A percentile compares a stretch with the other conserved stretches of the same genome.
phyloP scores from a whole-genome alignment of 2,113 vertebrate species.

The Pedetes capensis region DNA sequence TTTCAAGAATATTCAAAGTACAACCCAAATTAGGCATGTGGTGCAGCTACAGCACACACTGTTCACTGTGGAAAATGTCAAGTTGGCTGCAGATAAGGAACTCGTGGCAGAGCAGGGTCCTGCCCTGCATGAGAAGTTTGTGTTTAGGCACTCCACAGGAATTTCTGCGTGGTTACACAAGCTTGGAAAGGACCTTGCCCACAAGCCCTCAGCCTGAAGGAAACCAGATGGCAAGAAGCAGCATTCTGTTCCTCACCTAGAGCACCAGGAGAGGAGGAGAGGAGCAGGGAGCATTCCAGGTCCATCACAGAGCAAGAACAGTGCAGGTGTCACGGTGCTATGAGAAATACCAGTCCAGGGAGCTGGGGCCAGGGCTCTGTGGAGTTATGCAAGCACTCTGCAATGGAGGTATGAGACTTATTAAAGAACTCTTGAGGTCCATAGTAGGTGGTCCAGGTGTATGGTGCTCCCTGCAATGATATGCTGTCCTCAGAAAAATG shows the following conservation, averaged over 20 bases:
- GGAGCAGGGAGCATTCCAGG: neutral
- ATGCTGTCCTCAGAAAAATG: neutral
- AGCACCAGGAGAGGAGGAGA: neutral
- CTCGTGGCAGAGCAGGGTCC: neutral
- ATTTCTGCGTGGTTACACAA: neutral
- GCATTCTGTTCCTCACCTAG: neutral
- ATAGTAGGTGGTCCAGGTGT: neutral
- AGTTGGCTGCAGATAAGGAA: slow-evolving; percentile 14
- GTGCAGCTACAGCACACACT: neutral
- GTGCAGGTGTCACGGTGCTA: neutral
- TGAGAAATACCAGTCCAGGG: neutral
- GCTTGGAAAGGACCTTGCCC: neutral
- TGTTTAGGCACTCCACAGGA: neutral
- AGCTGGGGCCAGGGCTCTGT: neutral
- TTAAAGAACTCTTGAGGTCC: neutral
- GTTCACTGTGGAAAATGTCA: slow-evolving; percentile 37
- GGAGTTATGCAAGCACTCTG: rapidly evolving
- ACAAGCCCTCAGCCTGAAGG: neutral
- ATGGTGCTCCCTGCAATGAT: neutral
- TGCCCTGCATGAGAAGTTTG: neutral
- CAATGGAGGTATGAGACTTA: neutral
- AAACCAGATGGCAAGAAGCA: slow-evolving; percentile 32
- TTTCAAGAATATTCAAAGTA: slow-evolving; percentile 67
- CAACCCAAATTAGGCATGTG: slow-evolving; percentile 46
- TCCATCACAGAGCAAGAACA: neutral